A percentile compares a stretch with the other conserved stretches of the same genome.
These are phyloP conservation scores for Hecatera dysodea DNA, from an alignment of 2,888 invertebrate species.

Conservation along the genomic window DNA sequence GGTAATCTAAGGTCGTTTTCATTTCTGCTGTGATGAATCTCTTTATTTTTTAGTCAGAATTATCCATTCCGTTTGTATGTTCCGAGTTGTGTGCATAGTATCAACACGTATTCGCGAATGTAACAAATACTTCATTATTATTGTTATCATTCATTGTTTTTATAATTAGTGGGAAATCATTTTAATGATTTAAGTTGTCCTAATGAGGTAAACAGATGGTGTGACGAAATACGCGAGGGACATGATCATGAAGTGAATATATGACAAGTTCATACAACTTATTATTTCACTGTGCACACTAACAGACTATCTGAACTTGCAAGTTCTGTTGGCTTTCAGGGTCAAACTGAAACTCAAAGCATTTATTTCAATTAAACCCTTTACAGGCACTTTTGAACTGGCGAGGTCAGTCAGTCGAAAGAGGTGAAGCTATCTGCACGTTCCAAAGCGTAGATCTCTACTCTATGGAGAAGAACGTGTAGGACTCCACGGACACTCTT, in stretches of 20 bases:
- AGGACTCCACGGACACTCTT: no score
- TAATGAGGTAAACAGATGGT: not conserved
- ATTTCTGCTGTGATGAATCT: not conserved
- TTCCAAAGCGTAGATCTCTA: no score
- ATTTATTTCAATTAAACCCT: no score
- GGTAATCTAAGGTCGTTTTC: not conserved
- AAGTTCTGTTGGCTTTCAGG: not conserved
- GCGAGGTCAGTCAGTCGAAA: no score
- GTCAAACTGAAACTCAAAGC: no score
- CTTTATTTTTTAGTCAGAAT: not conserved
- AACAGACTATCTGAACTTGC: not conserved
- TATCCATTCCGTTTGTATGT: not conserved
- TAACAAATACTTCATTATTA: not conserved
- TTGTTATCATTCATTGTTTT: not conserved
- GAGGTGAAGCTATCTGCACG: no score
- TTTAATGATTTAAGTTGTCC: slow-evolving; percentile 8
- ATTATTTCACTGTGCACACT: no score
- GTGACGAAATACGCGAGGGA: not conserved
- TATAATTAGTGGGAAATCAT: slow-evolving; percentile 2
- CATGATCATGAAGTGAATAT: not conserved
- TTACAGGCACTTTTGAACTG: no score
- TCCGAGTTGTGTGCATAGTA: not conserved
- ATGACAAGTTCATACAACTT: not conserved
- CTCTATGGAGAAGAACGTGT: no score
- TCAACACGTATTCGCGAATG: slow-evolving; percentile 6